A percentile compares a stretch with the other conserved stretches of the same genome.
Conservation (phyloP, 2,888 invertebrate genomes). For the Drosophila fulvimacula region DNA sequence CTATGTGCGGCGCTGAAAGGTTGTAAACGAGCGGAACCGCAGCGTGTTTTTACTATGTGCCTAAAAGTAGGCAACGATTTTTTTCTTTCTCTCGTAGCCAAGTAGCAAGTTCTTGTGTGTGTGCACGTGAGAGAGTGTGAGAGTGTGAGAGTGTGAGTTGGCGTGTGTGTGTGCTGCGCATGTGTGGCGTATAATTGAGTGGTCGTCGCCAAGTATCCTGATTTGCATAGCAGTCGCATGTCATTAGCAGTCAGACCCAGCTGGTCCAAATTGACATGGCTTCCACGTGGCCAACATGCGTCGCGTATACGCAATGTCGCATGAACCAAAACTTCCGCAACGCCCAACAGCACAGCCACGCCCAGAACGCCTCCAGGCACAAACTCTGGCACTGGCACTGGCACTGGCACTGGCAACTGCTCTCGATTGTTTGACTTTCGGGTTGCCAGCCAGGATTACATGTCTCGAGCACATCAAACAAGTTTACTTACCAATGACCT, state of each 20-base stretch:
- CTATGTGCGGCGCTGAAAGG: conserved; percentile 32
- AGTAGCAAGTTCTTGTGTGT: conserved; percentile 2
- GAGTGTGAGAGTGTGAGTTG: conserved; percentile 25
- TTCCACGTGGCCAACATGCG: conserved; percentile 55
- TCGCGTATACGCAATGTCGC: conserved; percentile 66
- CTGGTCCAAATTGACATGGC: conserved; percentile 63
- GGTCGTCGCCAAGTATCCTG: conserved; percentile 72
- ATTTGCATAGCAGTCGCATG: conserved; percentile 76
- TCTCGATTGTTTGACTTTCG: conserved; percentile 64
- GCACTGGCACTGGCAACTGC: conserved; percentile 22
- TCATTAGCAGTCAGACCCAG: conserved; percentile 68
- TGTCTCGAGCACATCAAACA: conserved; percentile 80
- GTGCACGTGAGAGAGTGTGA: no score
- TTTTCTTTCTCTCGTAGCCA: conserved; percentile 11
- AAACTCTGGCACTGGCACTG: conserved; percentile 6
- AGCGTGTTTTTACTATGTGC: conserved; percentile 50
- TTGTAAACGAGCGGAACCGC: conserved; percentile 19
- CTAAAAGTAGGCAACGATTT: conserved; percentile 69
- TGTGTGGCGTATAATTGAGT: conserved; percentile 76
- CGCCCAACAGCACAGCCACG: not conserved
- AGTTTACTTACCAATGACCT: conserved; percentile 81
- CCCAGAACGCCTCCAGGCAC: conserved; percentile 9
- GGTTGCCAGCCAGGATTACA: conserved; percentile 64
- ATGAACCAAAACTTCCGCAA: conserved; percentile 5
- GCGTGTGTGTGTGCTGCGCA: conserved; percentile 15